Evolutionary conservation across 2,113 vertebrate genomes (phyloP), one percentile per base, ranked within the genome.

Genomic region (Suncus etruscus): DNA sequence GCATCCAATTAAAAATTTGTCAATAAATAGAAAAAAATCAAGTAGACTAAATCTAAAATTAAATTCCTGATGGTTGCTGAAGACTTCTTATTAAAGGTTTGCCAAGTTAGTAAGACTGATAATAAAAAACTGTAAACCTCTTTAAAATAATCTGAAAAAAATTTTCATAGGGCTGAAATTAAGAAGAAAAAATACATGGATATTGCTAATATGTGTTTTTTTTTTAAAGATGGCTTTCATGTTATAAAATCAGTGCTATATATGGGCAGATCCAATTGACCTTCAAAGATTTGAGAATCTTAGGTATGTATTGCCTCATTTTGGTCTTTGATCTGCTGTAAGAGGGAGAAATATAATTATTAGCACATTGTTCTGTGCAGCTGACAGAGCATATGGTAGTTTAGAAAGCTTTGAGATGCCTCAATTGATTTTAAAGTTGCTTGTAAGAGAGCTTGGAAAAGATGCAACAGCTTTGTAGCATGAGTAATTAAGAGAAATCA

Each of bases 291-390:
- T 31, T 97, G 92, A 96, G 83, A 92, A 92, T 83, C 77, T 80
- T 95, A 94, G 85, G 86, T 61, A 80, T 20, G 8, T 20, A 7
- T 89, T 58, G 90, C 48, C 27, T 95, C 88, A 86, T 93, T 72
- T 86, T 27, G 78, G 93, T 48, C 25, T 96, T 97, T 97, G 90
- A 94, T 96, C 85, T 92, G 27, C 0, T 74, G 24, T 95, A 94
- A 89, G 81, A 95, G 81, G 91, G 75, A 94, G 95, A 97, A 97
- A 92, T 77, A 89, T 24, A 91, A 96, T 95, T 94, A 83, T 95
- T 91, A 94, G 27, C 80, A 86, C 69, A 78, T 93, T 93, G 77
- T 96, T 96, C 90, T 90, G 31, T 32, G 79, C 51, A 92, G 80
- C 6, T 95, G 85, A 92, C 91, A 88, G 66, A 95, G 31, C 27